Evolutionary conservation across 2,113 vertebrate genomes (phyloP).

Genomic region (Cryptotis parvus): DNA sequence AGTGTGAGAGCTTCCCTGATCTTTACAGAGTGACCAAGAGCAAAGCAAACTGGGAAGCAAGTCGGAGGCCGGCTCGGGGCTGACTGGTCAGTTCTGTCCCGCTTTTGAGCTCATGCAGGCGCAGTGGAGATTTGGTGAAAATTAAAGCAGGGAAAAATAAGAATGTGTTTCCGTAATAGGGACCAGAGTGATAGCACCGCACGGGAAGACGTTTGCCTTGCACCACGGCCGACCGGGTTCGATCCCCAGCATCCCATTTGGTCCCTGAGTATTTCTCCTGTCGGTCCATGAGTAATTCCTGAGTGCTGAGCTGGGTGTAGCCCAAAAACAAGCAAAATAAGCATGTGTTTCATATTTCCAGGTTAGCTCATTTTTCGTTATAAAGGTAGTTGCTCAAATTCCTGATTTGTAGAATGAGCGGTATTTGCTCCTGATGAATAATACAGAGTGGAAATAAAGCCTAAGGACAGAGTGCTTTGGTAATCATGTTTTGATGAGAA

Average conservation of each 20-base stretch:
- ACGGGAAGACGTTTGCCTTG: too few relatives aligned
- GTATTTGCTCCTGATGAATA: neutral
- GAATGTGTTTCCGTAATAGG: too few relatives aligned
- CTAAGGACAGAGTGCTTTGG: neutral
- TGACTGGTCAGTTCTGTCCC: too few relatives aligned
- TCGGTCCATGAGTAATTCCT: too few relatives aligned
- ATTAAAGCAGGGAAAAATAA: neutral
- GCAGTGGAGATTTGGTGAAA: too few relatives aligned
- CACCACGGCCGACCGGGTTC: too few relatives aligned
- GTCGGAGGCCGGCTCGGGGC: neutral
- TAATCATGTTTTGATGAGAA: conserved; percentile 5
- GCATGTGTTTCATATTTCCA: too few relatives aligned
- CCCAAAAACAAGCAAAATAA: too few relatives aligned
- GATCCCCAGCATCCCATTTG: too few relatives aligned
- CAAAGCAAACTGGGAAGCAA: neutral
- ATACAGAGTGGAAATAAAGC: neutral
- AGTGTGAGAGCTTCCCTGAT: neutral
- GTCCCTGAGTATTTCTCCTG: too few relatives aligned
- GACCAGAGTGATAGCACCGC: neutral
- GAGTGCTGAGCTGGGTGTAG: too few relatives aligned
- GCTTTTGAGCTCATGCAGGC: too few relatives aligned
- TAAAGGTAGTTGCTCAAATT: neutral
- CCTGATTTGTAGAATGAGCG: conserved; percentile 19
- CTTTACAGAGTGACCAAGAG: neutral
- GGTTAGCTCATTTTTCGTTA: neutral